These are phyloP conservation scores for Hormiphora californensis DNA, from an alignment of 37 sponge, comb jelly and placozoan species.

Conservation along the genomic window DNA sequence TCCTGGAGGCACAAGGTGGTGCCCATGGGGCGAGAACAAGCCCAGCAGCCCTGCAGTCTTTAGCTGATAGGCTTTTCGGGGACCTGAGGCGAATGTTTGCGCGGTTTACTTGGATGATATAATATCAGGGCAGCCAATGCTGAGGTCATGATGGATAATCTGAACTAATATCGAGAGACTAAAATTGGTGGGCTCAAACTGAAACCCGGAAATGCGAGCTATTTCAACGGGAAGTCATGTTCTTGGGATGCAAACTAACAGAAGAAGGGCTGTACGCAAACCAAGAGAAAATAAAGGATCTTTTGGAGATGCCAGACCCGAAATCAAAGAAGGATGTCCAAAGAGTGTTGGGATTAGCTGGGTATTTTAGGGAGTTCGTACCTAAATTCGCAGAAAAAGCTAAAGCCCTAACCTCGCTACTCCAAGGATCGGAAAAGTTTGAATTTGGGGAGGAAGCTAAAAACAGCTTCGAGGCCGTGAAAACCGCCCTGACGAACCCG, in stretches of 20 bases:
- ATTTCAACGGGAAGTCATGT: neutral
- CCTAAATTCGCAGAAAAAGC: neutral
- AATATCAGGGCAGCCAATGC: neutral
- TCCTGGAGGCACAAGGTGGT: too few relatives aligned
- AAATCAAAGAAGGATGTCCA: constrained; percentile 11
- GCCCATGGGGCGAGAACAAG: neutral
- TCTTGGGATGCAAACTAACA: neutral
- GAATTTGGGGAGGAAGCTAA: neutral
- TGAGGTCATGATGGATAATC: neutral
- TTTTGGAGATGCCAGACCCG: neutral
- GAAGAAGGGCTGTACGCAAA: neutral
- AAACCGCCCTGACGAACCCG: neutral
- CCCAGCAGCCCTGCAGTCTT: neutral
- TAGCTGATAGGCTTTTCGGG: neutral
- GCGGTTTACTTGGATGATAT: neutral
- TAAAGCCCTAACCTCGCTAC: too few relatives aligned
- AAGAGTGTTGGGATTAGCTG: neutral
- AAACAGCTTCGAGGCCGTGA: neutral
- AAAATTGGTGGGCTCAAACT: neutral
- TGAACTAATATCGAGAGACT: neutral
- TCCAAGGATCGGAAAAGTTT: neutral
- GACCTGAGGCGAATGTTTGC: neutral
- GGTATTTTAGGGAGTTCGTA: neutral
- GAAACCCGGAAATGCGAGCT: neutral
- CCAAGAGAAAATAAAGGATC: neutral